Conservation (phyloP, 2,113 vertebrate species). For the Rhabdornis inornatus region DNA sequence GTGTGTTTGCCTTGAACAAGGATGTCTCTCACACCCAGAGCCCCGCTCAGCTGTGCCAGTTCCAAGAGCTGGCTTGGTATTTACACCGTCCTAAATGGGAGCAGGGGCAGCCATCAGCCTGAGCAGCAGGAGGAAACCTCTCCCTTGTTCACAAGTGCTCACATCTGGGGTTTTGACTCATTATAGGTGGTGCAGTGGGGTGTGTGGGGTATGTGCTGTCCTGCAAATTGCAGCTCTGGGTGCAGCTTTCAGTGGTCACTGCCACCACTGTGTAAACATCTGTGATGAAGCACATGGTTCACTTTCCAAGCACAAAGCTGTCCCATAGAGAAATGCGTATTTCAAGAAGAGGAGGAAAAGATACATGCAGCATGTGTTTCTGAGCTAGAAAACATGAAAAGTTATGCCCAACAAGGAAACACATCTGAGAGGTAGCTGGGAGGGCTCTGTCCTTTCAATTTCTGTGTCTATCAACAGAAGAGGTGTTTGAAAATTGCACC, state of each 20-base stretch:
- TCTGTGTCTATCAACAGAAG: constrained; percentile 11
- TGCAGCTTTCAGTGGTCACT: neutral
- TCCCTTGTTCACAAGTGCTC: neutral
- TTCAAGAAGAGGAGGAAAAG: neutral
- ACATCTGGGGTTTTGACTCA: neutral
- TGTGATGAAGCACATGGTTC: neutral
- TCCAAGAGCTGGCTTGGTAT: neutral
- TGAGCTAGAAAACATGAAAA: neutral
- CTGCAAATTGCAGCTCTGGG: accelerated
- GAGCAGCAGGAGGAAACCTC: neutral
- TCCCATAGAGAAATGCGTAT: neutral
- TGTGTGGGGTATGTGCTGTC: neutral
- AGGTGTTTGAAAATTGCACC: constrained; percentile 9
- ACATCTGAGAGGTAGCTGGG: neutral
- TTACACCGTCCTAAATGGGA: neutral
- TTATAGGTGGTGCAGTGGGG: neutral
- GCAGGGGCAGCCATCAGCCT: neutral
- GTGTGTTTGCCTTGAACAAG: neutral
- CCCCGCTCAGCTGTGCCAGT: neutral
- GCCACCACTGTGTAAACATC: neutral
- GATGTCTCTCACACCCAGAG: neutral
- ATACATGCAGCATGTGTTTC: neutral
- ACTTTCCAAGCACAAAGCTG: neutral
- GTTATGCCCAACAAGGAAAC: neutral
- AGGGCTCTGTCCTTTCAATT: neutral